phyloP scores from a whole-genome alignment of 2,888 invertebrate genomes.

The Xestia c-nigrum region DNA sequence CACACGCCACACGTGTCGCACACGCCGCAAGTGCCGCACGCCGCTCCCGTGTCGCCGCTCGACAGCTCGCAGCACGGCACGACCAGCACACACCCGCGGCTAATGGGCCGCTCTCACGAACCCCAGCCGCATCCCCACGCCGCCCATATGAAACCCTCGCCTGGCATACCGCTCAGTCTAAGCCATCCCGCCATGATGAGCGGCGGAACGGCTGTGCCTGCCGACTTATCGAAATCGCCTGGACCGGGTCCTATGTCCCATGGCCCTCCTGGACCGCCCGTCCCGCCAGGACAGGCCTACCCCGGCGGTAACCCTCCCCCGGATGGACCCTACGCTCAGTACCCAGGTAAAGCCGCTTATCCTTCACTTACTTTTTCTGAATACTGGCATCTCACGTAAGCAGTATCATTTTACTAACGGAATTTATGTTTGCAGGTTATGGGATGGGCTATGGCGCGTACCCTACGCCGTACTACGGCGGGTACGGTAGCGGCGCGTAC shows the following conservation, averaged over 20 bases:
- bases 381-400: neutral
- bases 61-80: conserved; percentile 58
- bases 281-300: conserved; percentile 72
- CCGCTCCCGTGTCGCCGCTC: conserved; percentile 59
- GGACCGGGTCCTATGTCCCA: conserved; percentile 69
- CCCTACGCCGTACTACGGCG: conserved; percentile 89
- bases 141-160: conserved; percentile 56
- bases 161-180: conserved; percentile 72
- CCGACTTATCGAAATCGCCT: conserved; percentile 68
- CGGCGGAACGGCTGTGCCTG: conserved; percentile 71
- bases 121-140: conserved; percentile 57
- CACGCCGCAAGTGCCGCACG: conserved; percentile 52
- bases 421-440: conserved; percentile 76
- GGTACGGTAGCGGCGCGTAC: conserved; percentile 87
- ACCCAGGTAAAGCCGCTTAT: conserved; percentile 79
- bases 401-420: neutral
- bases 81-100: conserved; percentile 40
- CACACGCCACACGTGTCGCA: too few species aligned
- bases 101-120: conserved; percentile 47
- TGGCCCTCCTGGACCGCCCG: conserved; percentile 65
- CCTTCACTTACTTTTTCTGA: neutral
- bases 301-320: conserved; percentile 77
- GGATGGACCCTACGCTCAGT: conserved; percentile 83
- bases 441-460: conserved; percentile 86
- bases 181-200: conserved; percentile 76